Conservation (phyloP, 2,888 invertebrate genomes). For the Oscheius sp. region DNA sequence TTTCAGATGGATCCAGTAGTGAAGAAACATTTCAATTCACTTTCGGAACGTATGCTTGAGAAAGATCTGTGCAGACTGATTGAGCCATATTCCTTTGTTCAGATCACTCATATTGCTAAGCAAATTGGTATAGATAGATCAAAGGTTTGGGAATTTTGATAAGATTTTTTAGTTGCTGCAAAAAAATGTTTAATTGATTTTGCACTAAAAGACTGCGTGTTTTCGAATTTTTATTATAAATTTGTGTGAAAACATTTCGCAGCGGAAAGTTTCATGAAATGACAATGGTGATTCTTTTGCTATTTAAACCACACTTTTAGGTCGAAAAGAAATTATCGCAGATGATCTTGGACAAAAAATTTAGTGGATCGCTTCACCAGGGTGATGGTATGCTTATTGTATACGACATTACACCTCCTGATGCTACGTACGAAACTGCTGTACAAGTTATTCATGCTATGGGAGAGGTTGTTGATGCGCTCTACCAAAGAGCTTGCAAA, state of each 20-base stretch:
- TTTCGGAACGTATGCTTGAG: conserved; percentile 98
- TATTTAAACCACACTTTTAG: conserved; percentile 66
- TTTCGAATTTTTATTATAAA: too few relatives aligned
- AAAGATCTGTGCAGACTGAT: conserved; percentile 90
- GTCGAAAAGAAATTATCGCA: conserved; percentile 99
- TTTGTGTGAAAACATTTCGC: too few relatives aligned
- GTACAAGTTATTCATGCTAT: conserved; percentile 97
- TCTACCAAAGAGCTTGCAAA: conserved; percentile 99
- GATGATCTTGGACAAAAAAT: conserved; percentile 99
- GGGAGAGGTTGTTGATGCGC: conserved; percentile 92
- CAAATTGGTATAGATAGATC: conserved; percentile 74
- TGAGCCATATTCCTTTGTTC: conserved; percentile 96
- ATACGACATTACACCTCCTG: conserved; percentile 92
- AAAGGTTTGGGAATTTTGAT: conserved; percentile 40
- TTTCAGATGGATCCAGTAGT: conserved; percentile 89
- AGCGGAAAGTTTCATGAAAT: too few relatives aligned
- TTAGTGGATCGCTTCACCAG: conserved; percentile 86
- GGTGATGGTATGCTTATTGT: conserved; percentile 97
- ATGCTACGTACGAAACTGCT: conserved; percentile 96
- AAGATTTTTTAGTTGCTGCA: background rate
- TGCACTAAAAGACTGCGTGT: too few relatives aligned
- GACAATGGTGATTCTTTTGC: too few relatives aligned
- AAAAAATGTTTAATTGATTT: background rate
- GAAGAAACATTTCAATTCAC: conserved; percentile 91
- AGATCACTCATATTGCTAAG: conserved; percentile 75